Evolutionary conservation across 2,113 vertebrate genomes (phyloP).

Genomic region (Lota lota): DNA sequence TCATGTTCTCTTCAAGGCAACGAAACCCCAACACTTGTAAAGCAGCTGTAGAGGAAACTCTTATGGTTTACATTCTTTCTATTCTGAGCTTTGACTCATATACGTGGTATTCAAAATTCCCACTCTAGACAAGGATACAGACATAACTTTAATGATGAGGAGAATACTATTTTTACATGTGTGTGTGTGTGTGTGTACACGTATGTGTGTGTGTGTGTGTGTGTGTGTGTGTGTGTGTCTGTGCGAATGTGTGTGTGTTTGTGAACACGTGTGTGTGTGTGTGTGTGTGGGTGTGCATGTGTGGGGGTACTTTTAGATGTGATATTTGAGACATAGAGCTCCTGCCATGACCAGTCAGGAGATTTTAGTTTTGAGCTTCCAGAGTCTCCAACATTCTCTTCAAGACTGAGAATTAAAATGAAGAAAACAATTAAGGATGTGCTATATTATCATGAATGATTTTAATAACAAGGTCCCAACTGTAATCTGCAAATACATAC

Average conservation of each 20-base stretch:
- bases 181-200: neutral
- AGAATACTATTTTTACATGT: too few relatives aligned
- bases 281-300: neutral
- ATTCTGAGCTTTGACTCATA: too few relatives aligned
- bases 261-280: neutral
- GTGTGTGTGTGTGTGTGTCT: neutral
- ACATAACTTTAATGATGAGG: too few relatives aligned
- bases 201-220: neutral
- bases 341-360: slow-evolving; percentile 10
- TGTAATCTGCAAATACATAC: neutral
- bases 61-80: too few relatives aligned
- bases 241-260: slow-evolving; percentile 1
- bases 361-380: slow-evolving; percentile 23
- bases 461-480: neutral
- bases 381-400: slow-evolving; percentile 20
- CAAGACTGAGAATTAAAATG: neutral
- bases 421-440: too few relatives aligned
- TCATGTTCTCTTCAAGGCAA: too few relatives aligned
- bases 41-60: too few relatives aligned
- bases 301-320: slow-evolving; percentile 51
- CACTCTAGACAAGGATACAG: too few relatives aligned
- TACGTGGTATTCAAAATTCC: too few relatives aligned
- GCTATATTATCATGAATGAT: too few relatives aligned
- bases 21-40: too few relatives aligned
- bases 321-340: slow-evolving; percentile 41